Percentiles rank a stretch among this genome's conserved stretches.
Evolutionary conservation across 2,888 invertebrate species (phyloP).

Genomic region (Agrotis segetum): DNA sequence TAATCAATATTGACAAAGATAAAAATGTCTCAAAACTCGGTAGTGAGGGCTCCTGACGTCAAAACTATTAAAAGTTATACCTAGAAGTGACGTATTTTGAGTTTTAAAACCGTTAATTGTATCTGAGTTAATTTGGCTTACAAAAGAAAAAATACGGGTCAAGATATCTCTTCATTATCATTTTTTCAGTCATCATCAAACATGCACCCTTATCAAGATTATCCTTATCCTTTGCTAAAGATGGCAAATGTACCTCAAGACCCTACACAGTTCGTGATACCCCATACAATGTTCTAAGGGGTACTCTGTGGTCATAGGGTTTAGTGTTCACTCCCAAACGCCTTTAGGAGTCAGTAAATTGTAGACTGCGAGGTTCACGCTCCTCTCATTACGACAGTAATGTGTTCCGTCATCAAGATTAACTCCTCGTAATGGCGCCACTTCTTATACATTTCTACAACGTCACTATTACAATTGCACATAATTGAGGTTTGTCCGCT

Average conservation of each 20-base stretch:
- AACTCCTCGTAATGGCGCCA: slow-evolving; percentile 86
- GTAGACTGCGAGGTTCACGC: slow-evolving; percentile 85
- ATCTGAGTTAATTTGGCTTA: no score
- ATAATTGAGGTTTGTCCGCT: slow-evolving; percentile 89
- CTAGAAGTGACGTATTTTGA: no score
- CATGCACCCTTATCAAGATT: no score
- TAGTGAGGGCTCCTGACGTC: no score
- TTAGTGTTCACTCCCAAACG: slow-evolving; percentile 73
- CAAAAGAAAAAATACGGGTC: no score
- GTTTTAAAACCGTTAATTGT: no score
- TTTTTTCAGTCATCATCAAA: no score
- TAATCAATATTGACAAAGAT: no score
- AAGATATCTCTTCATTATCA: no score
- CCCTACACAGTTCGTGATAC: neutral
- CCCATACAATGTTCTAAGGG: neutral
- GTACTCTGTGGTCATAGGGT: slow-evolving; percentile 41
- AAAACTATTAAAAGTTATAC: no score
- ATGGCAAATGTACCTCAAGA: neutral
- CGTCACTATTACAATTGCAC: slow-evolving; percentile 87
- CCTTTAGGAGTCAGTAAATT: slow-evolving; percentile 87
- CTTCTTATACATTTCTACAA: slow-evolving; percentile 83
- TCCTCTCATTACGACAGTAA: slow-evolving; percentile 86
- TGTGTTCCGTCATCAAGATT: slow-evolving; percentile 91
- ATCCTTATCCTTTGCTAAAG: no score
- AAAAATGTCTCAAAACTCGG: no score